These are phyloP conservation scores for Xiphorhynchus elegans DNA, from an alignment of 2,113 vertebrate species.

Conservation along the genomic window DNA sequence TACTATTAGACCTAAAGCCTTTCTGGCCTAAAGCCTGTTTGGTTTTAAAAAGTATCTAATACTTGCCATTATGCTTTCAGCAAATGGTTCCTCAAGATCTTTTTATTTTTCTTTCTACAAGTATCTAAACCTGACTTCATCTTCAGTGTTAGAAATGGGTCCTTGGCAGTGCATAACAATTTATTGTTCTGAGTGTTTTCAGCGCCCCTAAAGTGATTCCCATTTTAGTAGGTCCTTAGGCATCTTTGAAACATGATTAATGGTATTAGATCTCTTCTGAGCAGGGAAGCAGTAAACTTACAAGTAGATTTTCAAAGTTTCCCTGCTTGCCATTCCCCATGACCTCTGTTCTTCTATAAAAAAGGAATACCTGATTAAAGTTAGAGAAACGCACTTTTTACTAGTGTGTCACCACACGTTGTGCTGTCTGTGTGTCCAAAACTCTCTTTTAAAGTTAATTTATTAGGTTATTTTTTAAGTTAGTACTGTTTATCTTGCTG, in stretches of 20 bases:
- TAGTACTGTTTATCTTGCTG: not conserved
- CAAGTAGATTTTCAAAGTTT: not conserved
- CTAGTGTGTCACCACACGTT: not conserved
- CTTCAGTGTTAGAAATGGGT: not conserved
- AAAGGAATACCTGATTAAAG: not conserved
- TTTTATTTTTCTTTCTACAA: not conserved
- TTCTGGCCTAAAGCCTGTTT: not conserved
- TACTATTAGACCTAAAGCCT: not conserved
- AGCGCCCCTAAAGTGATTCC: not conserved
- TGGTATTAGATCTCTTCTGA: not conserved
- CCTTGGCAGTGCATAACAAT: not conserved
- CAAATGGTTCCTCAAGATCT: not conserved
- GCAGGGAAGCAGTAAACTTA: not conserved
- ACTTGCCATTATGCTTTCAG: not conserved
- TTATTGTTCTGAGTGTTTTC: not conserved
- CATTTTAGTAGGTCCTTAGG: not conserved
- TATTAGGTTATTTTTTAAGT: not conserved
- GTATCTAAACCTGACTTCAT: not conserved
- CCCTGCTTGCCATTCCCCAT: not conserved
- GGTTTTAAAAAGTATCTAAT: not conserved
- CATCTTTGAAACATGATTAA: not conserved
- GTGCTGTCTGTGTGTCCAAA: not conserved
- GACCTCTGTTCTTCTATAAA: not conserved
- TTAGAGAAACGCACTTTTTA: not conserved
- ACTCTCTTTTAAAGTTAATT: not conserved